These are phyloP conservation scores for Puffinus mauretanicus DNA, from an alignment of 2,113 vertebrate genomes.

Conservation along the genomic window DNA sequence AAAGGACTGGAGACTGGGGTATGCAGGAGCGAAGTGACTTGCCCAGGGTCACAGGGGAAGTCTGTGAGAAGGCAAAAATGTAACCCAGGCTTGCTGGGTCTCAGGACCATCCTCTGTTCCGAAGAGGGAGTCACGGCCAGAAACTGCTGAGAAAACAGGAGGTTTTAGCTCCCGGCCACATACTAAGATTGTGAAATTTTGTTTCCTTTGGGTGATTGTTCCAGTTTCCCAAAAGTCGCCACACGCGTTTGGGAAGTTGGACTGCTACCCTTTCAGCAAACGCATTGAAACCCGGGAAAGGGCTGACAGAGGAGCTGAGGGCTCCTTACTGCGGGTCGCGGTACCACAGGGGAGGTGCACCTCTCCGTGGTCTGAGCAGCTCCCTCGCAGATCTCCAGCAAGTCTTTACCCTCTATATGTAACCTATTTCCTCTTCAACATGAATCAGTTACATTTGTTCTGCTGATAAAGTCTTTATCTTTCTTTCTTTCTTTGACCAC, in stretches of 20 bases:
- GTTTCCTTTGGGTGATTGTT: not conserved
- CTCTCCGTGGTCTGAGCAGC: not conserved
- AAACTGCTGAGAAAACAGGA: not conserved
- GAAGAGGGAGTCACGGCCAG: not conserved
- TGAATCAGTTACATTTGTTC: not conserved
- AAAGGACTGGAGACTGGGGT: not conserved
- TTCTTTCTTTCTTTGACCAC: not conserved
- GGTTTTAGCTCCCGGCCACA: not conserved
- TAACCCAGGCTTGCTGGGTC: not conserved
- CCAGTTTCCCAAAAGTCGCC: not conserved
- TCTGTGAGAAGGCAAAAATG: not conserved
- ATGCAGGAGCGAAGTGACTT: not conserved
- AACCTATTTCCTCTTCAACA: not conserved
- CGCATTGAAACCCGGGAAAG: not conserved
- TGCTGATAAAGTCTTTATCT: constrained; percentile 17
- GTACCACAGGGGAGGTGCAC: not conserved
- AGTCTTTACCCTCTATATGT: not conserved
- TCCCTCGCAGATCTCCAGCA: not conserved
- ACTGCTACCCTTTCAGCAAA: not conserved
- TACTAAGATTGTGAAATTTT: not conserved
- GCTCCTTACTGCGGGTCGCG: not conserved
- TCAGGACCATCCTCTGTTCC: not conserved
- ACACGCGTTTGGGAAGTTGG: not conserved
- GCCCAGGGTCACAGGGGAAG: not conserved
- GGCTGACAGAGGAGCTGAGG: not conserved